Conservation (phyloP, 2,797 vertebrate species). For the Xenentodon cancila region DNA sequence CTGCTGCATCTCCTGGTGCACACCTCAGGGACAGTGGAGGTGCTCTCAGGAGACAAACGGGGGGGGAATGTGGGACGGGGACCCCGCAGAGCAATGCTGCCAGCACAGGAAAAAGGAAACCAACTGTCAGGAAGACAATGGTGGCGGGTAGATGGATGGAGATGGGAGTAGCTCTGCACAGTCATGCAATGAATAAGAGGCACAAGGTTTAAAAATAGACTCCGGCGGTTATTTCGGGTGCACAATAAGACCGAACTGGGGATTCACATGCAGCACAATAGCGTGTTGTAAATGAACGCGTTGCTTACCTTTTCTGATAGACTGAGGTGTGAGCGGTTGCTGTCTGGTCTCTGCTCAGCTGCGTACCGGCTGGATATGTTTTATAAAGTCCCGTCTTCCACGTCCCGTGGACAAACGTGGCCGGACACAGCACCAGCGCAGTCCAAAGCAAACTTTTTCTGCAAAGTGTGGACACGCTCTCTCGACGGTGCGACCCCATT, state of each 20-base stretch:
- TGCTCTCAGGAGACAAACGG: conserved; percentile 13
- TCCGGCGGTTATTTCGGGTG: background rate
- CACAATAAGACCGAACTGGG: background rate
- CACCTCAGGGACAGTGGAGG: conserved; percentile 17
- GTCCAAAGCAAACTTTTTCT: conserved; percentile 69
- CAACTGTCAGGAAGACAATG: conserved; percentile 72
- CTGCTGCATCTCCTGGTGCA: conserved; percentile 18
- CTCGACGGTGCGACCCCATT: conserved; percentile 72
- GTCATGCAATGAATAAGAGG: conserved; percentile 19
- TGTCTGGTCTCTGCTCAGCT: conserved; percentile 61
- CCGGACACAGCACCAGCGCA: conserved; percentile 72
- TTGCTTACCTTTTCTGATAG: conserved; percentile 79
- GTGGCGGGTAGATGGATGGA: conserved; percentile 65
- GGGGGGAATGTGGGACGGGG: conserved; percentile 36
- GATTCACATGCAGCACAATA: background rate
- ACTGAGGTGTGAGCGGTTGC: conserved; percentile 68
- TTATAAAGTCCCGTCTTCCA: conserved; percentile 84
- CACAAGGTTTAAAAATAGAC: conserved; percentile 1
- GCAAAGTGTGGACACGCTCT: conserved; percentile 69
- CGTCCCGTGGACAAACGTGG: conserved; percentile 70
- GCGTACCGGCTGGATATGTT: conserved; percentile 65
- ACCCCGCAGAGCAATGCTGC: conserved; percentile 27
- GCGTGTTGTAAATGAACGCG: background rate
- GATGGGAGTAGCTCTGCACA: conserved; percentile 45
- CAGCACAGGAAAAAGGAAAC: conserved; percentile 80